These are phyloP conservation scores for Phyllotreta cruciferae DNA, from an alignment of 2,888 invertebrate species.

Conservation along the genomic window DNA sequence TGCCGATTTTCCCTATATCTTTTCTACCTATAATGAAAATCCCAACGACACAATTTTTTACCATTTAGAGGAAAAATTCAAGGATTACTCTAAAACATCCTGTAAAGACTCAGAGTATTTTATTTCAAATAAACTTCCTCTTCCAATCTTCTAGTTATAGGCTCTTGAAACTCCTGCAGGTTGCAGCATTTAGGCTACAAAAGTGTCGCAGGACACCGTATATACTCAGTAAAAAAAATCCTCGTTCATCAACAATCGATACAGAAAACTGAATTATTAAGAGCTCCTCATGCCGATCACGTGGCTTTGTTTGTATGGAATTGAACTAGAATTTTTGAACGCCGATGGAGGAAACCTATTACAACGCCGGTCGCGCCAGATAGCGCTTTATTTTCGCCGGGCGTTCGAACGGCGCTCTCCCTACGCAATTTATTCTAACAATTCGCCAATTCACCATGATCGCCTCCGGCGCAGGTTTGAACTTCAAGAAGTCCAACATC, in stretches of 20 bases:
- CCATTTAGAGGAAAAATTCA: too few relatives aligned
- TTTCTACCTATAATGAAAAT: too few relatives aligned
- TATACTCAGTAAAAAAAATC: slow-evolving; percentile 31
- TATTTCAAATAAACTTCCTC: too few relatives aligned
- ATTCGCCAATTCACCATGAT: background rate
- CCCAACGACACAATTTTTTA: too few relatives aligned
- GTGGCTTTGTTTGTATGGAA: slow-evolving; percentile 48
- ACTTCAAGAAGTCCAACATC: slow-evolving; percentile 74
- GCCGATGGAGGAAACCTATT: slow-evolving; percentile 2
- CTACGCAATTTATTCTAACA: too few relatives aligned
- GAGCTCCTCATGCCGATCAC: slow-evolving; percentile 48
- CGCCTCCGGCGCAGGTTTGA: slow-evolving; percentile 66
- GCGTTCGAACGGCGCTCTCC: background rate
- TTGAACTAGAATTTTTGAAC: slow-evolving; percentile 11
- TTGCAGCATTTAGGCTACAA: too few relatives aligned
- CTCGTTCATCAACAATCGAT: slow-evolving; percentile 46
- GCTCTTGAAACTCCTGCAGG: too few relatives aligned
- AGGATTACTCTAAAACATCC: too few relatives aligned
- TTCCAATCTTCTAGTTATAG: too few relatives aligned
- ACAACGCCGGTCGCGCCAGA: slow-evolving; percentile 3
- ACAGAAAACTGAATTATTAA: slow-evolving; percentile 57
- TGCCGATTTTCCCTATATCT: too few relatives aligned
- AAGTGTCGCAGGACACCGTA: background rate
- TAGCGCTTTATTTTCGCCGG: slow-evolving; percentile 15
- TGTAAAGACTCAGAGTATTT: too few relatives aligned